Evolutionary conservation across 2,888 invertebrate genomes (phyloP), one percentile per base, ranked within the genome.

Genomic region (Ectemnius lituratus): DNA sequence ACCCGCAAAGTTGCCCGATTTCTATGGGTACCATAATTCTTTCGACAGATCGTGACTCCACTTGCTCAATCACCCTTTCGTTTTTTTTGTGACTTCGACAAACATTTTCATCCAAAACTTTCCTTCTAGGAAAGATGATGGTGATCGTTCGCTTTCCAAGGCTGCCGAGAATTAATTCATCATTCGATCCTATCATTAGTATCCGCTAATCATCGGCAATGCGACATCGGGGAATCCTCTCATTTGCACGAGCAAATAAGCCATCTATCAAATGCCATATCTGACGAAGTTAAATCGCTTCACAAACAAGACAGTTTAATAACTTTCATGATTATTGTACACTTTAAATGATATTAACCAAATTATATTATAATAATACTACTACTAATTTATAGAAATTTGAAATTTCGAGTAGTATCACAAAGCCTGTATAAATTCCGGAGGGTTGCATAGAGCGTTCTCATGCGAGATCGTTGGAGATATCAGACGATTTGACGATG

Each of bases 181-280:
- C 82, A 75, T 80, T 72, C 76, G 76, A 78, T 82, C 68, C 84
- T 80, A 84, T 84, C 84, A 83, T 81, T 84, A 81, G 77, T 78
- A 79, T 85, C 79, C 71, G 74, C 79, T 80, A 86, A 86, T 86
- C 86, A 85, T 86, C 78, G 71, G 66, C 81, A 79, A 76, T 18
- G 65, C 61, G 67, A 72, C 71, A 59, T 37, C 65, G 67, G 67
- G 62, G 63, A 67, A 37, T 68, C 70, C 64, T 47, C 28, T 45
- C 23, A 14, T 47, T 23, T 60, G 65, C 64, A 67, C 58, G 80
- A 46, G 59, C 59, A 75, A 78, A 77, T 52, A 67, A 67, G 67
- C 68, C 67, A 67, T 67, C 71, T 73, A 73, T 73, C 73, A 68
- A 70, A 62, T 68, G 46, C 56, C 57, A 58, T 63, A 70, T 70